A percentile compares a stretch with the other conserved stretches of the same genome.
Conservation (phyloP, 2,888 invertebrate species). For the Drosophila mimetica region DNA sequence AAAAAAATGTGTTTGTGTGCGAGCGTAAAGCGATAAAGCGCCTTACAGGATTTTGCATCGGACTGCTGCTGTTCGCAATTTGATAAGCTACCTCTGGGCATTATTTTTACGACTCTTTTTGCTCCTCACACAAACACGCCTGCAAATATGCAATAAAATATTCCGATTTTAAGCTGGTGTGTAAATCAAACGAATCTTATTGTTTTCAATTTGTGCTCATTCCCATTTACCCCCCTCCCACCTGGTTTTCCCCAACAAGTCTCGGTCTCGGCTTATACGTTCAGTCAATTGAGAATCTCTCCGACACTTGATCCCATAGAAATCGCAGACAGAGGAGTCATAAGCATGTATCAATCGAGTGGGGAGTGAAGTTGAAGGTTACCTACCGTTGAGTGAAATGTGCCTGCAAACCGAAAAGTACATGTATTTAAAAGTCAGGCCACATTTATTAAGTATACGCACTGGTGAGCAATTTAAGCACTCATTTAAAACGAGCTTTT, state of each 20-base stretch:
- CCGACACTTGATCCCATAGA: constrained; percentile 21
- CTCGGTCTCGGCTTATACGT: constrained; percentile 9
- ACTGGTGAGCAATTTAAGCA: constrained; percentile 29
- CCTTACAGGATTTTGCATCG: constrained; percentile 76
- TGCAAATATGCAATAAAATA: constrained; percentile 73
- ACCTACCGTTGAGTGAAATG: background rate
- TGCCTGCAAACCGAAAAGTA: constrained; percentile 2
- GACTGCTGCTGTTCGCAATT: constrained; percentile 76
- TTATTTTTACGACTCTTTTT: constrained; percentile 73
- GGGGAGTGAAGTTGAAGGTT: constrained; percentile 8
- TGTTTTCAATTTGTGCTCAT: constrained; percentile 52
- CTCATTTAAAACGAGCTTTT: constrained; percentile 15
- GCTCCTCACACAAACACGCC: constrained; percentile 48
- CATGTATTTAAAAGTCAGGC: constrained; percentile 8
- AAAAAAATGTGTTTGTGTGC: constrained; percentile 13
- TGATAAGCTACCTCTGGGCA: constrained; percentile 75
- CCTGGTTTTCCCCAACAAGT: background rate
- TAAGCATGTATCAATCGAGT: constrained; percentile 1
- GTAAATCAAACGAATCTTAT: constrained; percentile 75
- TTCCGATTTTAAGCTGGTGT: constrained; percentile 74
- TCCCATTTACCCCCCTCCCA: background rate
- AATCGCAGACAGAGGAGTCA: constrained; percentile 2
- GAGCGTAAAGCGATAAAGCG: constrained; percentile 65
- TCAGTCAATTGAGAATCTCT: constrained; percentile 5
- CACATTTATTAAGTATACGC: constrained; percentile 33